phyloP scores from a whole-genome alignment of 1,140 invertebrate genomes.

The Drosophila sproati region DNA sequence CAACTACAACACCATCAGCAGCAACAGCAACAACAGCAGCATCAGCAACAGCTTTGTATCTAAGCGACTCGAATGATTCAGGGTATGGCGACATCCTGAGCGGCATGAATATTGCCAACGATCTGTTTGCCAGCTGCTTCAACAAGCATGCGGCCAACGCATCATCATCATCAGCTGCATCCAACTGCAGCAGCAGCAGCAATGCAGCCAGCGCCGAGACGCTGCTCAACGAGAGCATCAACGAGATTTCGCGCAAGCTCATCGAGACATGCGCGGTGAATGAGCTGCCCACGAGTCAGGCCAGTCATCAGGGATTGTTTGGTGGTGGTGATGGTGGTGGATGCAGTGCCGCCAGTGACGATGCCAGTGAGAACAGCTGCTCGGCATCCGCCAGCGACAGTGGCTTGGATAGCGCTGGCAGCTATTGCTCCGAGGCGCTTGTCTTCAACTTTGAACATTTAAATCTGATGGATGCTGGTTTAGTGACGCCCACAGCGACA shows the following conservation, averaged over 20 bases:
- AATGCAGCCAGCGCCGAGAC: conserved; percentile 57
- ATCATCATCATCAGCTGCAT: background rate
- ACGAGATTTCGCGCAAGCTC: conserved; percentile 82
- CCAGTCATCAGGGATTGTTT: too few species aligned
- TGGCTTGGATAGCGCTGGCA: conserved; percentile 79
- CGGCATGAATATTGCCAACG: conserved; percentile 79
- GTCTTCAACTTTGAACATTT: conserved; percentile 83
- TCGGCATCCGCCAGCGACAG: conserved; percentile 66
- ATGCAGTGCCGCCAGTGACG: conserved; percentile 17
- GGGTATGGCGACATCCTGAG: conserved; percentile 80
- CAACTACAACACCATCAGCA: conserved; percentile 1
- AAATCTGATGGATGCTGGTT: conserved; percentile 70
- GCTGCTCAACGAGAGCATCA: conserved; percentile 75
- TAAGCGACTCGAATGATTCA: conserved; percentile 78
- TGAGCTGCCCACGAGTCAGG: conserved; percentile 24
- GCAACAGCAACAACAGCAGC: conserved; percentile 1
- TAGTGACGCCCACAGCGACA: conserved; percentile 64
- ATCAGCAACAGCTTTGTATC: conserved; percentile 35
- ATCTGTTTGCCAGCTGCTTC: conserved; percentile 75
- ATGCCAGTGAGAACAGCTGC: conserved; percentile 46
- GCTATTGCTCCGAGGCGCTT: conserved; percentile 71
- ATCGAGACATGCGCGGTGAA: conserved; percentile 73
- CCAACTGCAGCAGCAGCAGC: conserved; percentile 8
- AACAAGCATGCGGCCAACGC: background rate
- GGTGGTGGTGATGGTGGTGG: background rate